These are phyloP conservation scores for Mesocentrotus franciscanus DNA, from an alignment of 53 echinoderm and acorn worm genomes.

Conservation along the genomic window DNA sequence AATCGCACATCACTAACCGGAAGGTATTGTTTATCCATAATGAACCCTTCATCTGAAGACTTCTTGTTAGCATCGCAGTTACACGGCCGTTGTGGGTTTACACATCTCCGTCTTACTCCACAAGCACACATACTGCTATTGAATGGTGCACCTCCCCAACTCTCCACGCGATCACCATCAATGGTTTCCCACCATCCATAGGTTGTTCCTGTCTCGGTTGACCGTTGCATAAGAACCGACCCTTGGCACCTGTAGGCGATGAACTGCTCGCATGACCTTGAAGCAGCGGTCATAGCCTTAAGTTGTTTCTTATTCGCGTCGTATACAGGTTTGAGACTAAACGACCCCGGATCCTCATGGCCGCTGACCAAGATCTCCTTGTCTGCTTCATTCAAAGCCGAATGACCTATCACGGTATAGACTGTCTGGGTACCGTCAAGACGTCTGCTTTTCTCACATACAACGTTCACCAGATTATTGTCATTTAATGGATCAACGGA, in stretches of 20 bases:
- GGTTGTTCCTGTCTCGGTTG: background rate
- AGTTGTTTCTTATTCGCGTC: conserved; percentile 42
- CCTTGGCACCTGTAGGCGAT: conserved; percentile 58
- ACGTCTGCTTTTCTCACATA: conserved; percentile 25
- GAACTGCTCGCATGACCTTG: conserved; percentile 56
- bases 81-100: background rate
- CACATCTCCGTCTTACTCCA: conserved; percentile 60
- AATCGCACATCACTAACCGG: conserved; percentile 71
- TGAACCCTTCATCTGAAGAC: conserved; percentile 58
- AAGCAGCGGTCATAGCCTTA: conserved; percentile 64
- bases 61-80: conserved; percentile 71
- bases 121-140: conserved; percentile 71
- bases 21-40: conserved; percentile 66
- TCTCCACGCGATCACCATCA: conserved; percentile 70
- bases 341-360: conserved; percentile 62
- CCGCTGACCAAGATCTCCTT: conserved; percentile 38
- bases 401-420: conserved; percentile 62
- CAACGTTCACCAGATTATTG: conserved; percentile 41
- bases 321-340: conserved; percentile 56
- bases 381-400: background rate
- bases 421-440: background rate
- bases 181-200: conserved; percentile 74
- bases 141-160: conserved; percentile 73
- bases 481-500: conserved; percentile 54
- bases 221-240: conserved; percentile 52